Evolutionary conservation across 2,797 vertebrate genomes (phyloP), one percentile per base, ranked within the genome.

Genomic region (Gila robusta): DNA sequence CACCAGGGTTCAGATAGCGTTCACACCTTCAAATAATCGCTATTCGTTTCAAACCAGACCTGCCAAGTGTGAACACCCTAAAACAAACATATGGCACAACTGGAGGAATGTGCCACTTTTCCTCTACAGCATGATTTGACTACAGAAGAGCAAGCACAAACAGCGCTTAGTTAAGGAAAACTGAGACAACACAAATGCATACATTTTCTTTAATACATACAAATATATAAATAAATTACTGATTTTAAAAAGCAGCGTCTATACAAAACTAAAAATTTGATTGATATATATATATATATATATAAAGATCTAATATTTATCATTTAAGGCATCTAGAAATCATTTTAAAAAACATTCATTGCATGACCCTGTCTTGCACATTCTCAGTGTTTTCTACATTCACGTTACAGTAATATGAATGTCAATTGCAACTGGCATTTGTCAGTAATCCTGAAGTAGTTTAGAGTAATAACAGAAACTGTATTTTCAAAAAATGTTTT

Each of bases 181-280:
- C 3, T 66, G 6, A 79, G 64, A 79, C 52, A 41, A 23, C 59
- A 73, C 6, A 39, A 52, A 23, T 16, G 54, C 66, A 37, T n/a
- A 21, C 5, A 49, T 37, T 49, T 52, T 26, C 10, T 79, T 87
- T 54, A 87, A 87, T 87, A 76, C 71, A 89, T 86, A 79, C 47
- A 80, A 56, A 82, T 81, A 44, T 85, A 87, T 86, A 82, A 82
- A 86, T 69, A 44, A 69, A 3, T 73, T n/a, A 35, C 28, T 82
- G 59, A 82, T 86, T 67, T 76, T 52, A 49, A 39, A 52, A 82
- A 82, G 35, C 79, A 26, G 35, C 26, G 44, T 81, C 56, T 76
- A 44, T 26, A 78, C 19, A 67, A 54, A 54, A 35, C 21, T 10
- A 62, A 10, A 32, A 32, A 32, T 32, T 32, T n/a, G n/a, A n/a